Evolutionary conservation across 2,888 invertebrate species (phyloP).

Genomic region (Ophraella communa): DNA sequence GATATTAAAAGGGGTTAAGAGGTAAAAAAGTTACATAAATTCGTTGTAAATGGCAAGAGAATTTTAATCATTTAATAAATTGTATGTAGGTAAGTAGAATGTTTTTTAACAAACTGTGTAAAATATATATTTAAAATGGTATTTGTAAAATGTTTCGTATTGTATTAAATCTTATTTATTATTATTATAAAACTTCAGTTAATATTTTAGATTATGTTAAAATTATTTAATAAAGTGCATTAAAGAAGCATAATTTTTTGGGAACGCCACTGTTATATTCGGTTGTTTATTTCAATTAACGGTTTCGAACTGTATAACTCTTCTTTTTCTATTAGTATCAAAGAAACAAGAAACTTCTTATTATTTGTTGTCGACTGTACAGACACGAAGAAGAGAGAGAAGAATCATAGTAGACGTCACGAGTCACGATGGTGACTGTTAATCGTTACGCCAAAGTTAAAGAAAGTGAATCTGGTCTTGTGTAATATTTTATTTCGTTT

Average conservation of each 20-base stretch:
- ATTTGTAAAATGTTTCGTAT: no score
- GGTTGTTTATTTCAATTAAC: slow-evolving; percentile 30
- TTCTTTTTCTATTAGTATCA: slow-evolving; percentile 6
- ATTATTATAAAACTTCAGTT: background rate
- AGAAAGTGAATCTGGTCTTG: slow-evolving; percentile 11
- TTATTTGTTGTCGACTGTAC: slow-evolving; percentile 1
- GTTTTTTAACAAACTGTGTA: no score
- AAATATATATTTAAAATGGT: no score
- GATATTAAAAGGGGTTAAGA: background rate
- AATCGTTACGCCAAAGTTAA: background rate
- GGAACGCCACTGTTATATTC: slow-evolving; percentile 3
- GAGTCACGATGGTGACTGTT: background rate
- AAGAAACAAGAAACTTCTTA: slow-evolving; percentile 2
- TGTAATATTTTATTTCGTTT: slow-evolving; percentile 5
- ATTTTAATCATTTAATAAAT: no score
- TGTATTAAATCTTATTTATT: no score
- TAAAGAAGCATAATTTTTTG: background rate
- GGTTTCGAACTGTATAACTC: slow-evolving; percentile 17
- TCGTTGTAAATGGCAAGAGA: no score
- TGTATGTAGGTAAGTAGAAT: no score
- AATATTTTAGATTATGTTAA: background rate
- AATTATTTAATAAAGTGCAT: background rate
- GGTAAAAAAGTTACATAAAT: background rate
- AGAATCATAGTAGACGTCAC: background rate
- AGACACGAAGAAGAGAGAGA: background rate